phyloP scores from a whole-genome alignment of 2,113 vertebrate species.

The Poeciliopsis turrubarensis region DNA sequence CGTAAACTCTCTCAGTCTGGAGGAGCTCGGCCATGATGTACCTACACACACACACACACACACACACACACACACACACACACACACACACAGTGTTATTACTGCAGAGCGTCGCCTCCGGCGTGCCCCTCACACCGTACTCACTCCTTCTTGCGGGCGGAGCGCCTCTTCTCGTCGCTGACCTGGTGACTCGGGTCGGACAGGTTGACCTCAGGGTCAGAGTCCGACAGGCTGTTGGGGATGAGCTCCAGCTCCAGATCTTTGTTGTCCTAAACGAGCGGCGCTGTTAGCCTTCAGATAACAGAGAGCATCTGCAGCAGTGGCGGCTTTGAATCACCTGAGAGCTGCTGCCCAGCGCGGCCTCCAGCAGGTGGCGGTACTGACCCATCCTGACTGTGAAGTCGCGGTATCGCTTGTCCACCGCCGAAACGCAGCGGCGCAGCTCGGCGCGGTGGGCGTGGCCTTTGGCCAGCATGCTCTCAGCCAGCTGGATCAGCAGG shows the following conservation, averaged over 20 bases:
- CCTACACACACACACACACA: conserved; percentile 67
- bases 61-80: conserved; percentile 9
- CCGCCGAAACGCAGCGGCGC: conserved; percentile 92
- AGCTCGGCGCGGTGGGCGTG: conserved; percentile 94
- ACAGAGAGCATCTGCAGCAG: too few species aligned
- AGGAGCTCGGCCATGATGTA: conserved; percentile 99
- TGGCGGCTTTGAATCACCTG: conserved; percentile 74
- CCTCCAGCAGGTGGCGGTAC: conserved; percentile 92
- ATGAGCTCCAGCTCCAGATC: conserved; percentile 95
- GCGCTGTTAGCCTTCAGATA: too few species aligned
- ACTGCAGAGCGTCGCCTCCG: background rate
- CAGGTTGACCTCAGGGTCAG: conserved; percentile 94
- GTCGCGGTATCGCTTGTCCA: conserved; percentile 95
- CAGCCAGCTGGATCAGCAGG: conserved; percentile 94
- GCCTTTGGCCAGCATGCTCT: conserved; percentile 97
- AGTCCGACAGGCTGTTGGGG: conserved; percentile 95
- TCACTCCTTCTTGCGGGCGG: conserved; percentile 96
- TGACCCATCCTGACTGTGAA: conserved; percentile 95
- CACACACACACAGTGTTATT: background rate
- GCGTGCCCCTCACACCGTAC: conserved; percentile 47
- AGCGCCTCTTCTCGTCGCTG: conserved; percentile 97
- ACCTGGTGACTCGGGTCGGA: conserved; percentile 92
- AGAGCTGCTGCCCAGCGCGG: conserved; percentile 89
- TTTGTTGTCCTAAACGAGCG: conserved; percentile 86
- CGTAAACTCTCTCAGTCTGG: conserved; percentile 96